A percentile compares a stretch with the other conserved stretches of the same genome.
Conservation (phyloP, 2,113 vertebrate genomes). For the Bungarus multicinctus region DNA sequence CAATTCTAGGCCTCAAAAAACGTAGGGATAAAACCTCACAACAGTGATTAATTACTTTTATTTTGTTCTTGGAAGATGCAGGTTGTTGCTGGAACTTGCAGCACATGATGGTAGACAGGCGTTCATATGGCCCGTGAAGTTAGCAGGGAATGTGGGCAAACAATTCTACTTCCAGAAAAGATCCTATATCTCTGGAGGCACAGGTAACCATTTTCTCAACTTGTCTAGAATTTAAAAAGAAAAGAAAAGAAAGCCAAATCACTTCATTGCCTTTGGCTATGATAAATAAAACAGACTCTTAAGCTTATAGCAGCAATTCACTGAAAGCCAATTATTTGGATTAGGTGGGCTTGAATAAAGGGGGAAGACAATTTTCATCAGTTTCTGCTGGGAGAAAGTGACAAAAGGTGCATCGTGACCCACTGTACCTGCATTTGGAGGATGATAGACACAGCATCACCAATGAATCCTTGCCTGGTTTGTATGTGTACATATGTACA, state of each 20-base stretch:
- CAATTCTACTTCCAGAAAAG: neutral
- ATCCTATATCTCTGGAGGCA: neutral
- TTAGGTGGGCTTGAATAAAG: neutral
- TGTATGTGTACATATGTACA: neutral
- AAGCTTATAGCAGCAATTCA: neutral
- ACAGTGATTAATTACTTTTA: neutral
- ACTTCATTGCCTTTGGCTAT: neutral
- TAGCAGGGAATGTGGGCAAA: constrained; percentile 1
- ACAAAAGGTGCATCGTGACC: neutral
- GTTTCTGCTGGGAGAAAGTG: neutral
- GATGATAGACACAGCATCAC: neutral
- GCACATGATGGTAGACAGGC: neutral
- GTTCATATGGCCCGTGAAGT: neutral
- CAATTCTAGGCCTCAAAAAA: fast-evolving
- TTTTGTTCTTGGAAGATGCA: neutral
- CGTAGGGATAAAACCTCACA: neutral
- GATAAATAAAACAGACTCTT: neutral
- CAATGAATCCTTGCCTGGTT: neutral
- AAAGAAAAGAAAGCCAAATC: neutral
- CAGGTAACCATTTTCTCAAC: neutral
- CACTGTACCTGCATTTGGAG: neutral
- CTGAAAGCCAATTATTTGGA: neutral
- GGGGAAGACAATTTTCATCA: neutral
- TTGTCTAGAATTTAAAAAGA: neutral
- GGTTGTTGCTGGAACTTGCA: neutral